Evolutionary conservation across 2,113 vertebrate species (phyloP), one percentile per base, ranked within the genome.

Genomic region (Galeopterus variegatus): DNA sequence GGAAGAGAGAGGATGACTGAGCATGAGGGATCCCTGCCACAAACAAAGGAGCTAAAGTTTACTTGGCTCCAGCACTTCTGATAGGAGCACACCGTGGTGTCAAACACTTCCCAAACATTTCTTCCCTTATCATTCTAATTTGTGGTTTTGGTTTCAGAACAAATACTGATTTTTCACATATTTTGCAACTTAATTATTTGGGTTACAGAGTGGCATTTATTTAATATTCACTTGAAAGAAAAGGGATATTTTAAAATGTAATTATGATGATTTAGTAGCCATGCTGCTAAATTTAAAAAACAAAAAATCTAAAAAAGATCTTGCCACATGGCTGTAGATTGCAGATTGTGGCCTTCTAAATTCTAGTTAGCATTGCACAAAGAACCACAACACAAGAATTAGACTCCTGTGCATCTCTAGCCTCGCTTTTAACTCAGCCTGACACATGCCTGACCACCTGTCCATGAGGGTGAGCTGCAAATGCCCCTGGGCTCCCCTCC

Each of bases 61-160:
- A 10, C 60, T 62, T 87, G 83, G 64, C 62, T 36, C 18, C 6
- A 36, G 77, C 33, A 17, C 60, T 33, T 24, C 26, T 92, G 72
- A 60, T 21, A 14, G 2, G 56, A 77, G 60, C 31, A 52, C 13
- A 56, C 48, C 6, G 0, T 2, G 4, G 9, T 76, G 36, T 67
- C 75, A 28, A 41, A 65, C 72, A 24, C 28, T 45, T 70, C 64
- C 52, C 90, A 56, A 26, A 56, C 84, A 75, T 88, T 64, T 85
- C 82, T 64, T 58, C 23, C 45, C 76, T 31, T 31, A 60, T 17
- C 33, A 31, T 75, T 88, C 48, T 70, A 84, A 93, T 94, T 94
- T 93, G 76, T 58, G 62, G 50, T 72, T 96, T 72, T 21, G 11
- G 19, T 91, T 90, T 94, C 92, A 76, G 77, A 91, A 85, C 41